Conservation (phyloP, 2,113 vertebrate species). For the Elaphurus davidianus region DNA sequence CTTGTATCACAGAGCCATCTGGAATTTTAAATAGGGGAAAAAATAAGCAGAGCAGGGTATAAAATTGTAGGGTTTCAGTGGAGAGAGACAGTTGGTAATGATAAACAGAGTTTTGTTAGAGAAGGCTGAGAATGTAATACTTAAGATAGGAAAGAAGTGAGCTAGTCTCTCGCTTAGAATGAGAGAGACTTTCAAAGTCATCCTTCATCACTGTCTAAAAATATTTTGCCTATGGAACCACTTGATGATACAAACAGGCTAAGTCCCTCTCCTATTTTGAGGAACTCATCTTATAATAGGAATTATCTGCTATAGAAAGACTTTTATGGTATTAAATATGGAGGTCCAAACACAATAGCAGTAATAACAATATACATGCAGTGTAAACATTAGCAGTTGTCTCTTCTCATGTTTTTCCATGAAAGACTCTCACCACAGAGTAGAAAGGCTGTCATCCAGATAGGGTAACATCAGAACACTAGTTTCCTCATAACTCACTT, state of each 20-base stretch:
- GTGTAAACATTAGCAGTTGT: neutral
- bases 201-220: neutral
- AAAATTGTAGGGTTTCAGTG: neutral
- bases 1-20: neutral
- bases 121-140: neutral
- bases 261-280: neutral
- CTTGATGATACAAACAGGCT: neutral
- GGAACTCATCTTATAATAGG: neutral
- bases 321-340: neutral
- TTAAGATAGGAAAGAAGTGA: neutral
- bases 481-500: neutral
- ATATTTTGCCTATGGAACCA: neutral
- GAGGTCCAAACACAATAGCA: neutral
- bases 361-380: neutral
- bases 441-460: neutral
- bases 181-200: neutral
- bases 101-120: neutral
- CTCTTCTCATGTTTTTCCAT: neutral
- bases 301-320: neutral
- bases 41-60: neutral
- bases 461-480: fast-evolving
- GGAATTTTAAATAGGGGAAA: neutral
- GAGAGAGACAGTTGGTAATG: neutral
- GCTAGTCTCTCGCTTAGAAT: neutral
- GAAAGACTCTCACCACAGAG: neutral